A percentile compares a stretch with the other conserved stretches of the same genome.
Evolutionary conservation across 2,797 vertebrate species (phyloP).

Genomic region (Propithecus deckenii): DNA sequence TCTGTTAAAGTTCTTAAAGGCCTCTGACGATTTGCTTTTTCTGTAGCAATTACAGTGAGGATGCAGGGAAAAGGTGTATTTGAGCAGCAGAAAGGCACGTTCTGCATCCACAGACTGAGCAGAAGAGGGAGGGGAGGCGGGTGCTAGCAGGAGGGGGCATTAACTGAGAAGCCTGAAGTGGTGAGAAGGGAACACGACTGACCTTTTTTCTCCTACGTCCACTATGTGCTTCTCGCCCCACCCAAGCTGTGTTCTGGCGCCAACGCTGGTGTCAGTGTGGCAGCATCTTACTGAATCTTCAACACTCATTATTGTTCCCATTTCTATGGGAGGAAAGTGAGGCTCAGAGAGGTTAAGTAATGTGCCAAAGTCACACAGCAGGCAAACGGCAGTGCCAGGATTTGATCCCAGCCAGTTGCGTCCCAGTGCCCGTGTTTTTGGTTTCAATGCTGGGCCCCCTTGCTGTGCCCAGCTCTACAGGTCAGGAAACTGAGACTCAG

Average conservation of each 20-base stretch:
- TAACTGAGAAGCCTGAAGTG: neutral
- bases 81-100: neutral
- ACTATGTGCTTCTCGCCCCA: fast-evolving
- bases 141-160: neutral
- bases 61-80: neutral
- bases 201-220: neutral
- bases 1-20: neutral
- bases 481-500: neutral
- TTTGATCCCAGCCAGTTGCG: fast-evolving
- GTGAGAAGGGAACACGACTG: fast-evolving
- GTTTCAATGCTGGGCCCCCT: neutral
- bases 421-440: fast-evolving
- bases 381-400: neutral
- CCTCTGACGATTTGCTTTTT: neutral
- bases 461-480: neutral
- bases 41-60: neutral
- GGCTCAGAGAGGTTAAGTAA: neutral
- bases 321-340: neutral
- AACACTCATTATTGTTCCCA: too few relatives aligned
- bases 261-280: fast-evolving
- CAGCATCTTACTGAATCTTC: neutral
- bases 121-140: fast-evolving
- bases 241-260: fast-evolving
- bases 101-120: too few relatives aligned
- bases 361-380: neutral